Percentiles rank a stretch among this genome's conserved stretches.
Conservation (phyloP, 2,888 invertebrate genomes). For the Hoplodrina blanda region DNA sequence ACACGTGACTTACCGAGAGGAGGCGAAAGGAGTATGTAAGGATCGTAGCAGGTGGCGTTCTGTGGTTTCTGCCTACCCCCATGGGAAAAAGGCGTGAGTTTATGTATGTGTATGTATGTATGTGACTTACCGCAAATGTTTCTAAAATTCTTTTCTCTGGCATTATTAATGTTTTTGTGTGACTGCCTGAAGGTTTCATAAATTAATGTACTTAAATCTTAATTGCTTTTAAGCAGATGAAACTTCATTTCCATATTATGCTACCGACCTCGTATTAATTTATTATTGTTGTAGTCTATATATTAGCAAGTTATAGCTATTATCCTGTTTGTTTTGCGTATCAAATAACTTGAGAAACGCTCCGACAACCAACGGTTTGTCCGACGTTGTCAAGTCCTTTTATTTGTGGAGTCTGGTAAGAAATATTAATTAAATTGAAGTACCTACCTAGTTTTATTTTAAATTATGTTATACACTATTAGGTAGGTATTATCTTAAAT, state of each 20-base stretch:
- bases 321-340: conserved; percentile 37
- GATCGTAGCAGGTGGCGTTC: no score
- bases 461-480: no score
- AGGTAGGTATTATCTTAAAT: background rate
- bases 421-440: background rate
- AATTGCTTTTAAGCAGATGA: background rate
- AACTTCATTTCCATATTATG: background rate
- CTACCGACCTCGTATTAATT: background rate
- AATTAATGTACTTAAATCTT: background rate
- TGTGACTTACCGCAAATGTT: background rate
- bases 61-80: no score
- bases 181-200: no score
- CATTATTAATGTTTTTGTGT: background rate
- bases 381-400: background rate
- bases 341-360: conserved; percentile 21
- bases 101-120: no score
- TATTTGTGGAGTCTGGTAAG: background rate
- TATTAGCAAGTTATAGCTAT: conserved; percentile 1
- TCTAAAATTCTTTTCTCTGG: background rate
- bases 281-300: background rate
- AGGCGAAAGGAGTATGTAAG: no score
- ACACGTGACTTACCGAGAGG: background rate
- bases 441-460: no score
- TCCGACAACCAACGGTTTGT: conserved; percentile 5
- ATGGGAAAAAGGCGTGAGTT: no score